These are phyloP conservation scores for Parauchenoglanis punctatus DNA, from an alignment of 2,797 vertebrate species.

Conservation along the genomic window DNA sequence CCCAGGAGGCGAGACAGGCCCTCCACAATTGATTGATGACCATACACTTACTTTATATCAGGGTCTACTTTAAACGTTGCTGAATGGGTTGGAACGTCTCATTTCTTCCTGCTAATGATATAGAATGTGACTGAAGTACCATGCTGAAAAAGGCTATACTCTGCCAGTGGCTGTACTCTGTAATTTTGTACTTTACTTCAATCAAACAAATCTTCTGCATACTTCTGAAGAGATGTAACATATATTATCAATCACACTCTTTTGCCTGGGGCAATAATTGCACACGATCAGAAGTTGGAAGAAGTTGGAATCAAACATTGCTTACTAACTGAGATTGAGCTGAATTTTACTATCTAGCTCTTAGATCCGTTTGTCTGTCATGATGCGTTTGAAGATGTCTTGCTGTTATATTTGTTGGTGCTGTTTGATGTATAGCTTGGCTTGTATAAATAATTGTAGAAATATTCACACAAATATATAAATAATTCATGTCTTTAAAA, in stretches of 20 bases:
- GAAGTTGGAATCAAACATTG: neutral
- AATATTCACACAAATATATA: neutral
- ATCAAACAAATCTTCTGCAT: neutral
- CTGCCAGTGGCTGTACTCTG: neutral
- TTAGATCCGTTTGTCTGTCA: neutral
- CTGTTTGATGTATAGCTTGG: neutral
- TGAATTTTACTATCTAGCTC: neutral
- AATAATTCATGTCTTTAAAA: neutral
- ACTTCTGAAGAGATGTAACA: neutral
- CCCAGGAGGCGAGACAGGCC: slow-evolving; percentile 3
- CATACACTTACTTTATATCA: slow-evolving; percentile 19
- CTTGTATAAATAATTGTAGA: neutral
- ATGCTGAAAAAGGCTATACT: slow-evolving; percentile 11
- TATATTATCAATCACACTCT: slow-evolving; percentile 14
- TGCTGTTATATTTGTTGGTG: neutral
- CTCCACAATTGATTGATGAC: slow-evolving; percentile 38
- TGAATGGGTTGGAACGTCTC: slow-evolving; percentile 12
- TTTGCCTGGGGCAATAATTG: slow-evolving; percentile 7
- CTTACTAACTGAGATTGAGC: neutral
- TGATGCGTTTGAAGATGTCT: neutral
- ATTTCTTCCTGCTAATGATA: slow-evolving; percentile 28
- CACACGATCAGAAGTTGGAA: neutral
- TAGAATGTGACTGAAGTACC: slow-evolving; percentile 8
- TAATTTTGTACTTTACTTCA: slow-evolving; percentile 38
- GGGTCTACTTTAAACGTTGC: slow-evolving; percentile 7